These are phyloP conservation scores for Folsomia manolachei DNA, from an alignment of 2,888 invertebrate species.

Conservation along the genomic window DNA sequence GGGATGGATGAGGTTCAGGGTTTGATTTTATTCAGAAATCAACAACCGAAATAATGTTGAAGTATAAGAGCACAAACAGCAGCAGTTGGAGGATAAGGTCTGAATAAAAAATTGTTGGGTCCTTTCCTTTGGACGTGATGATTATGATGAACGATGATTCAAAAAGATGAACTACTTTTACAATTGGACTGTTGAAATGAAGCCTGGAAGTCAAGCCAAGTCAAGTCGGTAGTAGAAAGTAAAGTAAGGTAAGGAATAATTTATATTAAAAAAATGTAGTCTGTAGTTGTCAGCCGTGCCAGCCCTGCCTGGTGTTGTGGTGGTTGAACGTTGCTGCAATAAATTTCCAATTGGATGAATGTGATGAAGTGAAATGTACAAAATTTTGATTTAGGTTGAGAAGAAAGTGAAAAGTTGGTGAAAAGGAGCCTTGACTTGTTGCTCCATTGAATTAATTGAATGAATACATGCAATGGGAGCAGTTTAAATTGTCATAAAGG, in stretches of 20 bases:
- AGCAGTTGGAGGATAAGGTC: neutral
- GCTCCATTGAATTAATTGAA: neutral
- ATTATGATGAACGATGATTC: conserved; percentile 10
- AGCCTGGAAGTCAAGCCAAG: neutral
- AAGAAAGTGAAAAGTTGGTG: conserved; percentile 18
- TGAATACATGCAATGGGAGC: conserved; percentile 17
- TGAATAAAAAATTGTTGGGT: conserved; percentile 2
- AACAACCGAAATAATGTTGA: too few species aligned
- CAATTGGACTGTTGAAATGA: neutral
- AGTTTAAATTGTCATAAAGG: conserved; percentile 15
- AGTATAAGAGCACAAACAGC: too few species aligned
- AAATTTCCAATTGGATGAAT: conserved; percentile 20
- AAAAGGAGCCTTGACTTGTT: neutral
- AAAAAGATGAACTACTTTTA: neutral
- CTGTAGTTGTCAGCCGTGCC: too few species aligned
- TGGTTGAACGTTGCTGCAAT: too few species aligned
- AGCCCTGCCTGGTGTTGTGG: neutral
- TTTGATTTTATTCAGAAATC: too few species aligned
- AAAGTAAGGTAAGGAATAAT: too few species aligned
- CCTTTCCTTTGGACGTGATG: neutral
- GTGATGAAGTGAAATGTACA: conserved; percentile 20
- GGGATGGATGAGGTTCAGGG: too few species aligned
- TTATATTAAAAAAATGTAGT: too few species aligned
- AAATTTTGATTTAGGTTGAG: conserved; percentile 17
- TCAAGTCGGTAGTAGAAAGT: neutral